These are phyloP conservation scores for Scelioninae gen. 2 DNA, from an alignment of 2,888 invertebrate genomes.

Conservation along the genomic window DNA sequence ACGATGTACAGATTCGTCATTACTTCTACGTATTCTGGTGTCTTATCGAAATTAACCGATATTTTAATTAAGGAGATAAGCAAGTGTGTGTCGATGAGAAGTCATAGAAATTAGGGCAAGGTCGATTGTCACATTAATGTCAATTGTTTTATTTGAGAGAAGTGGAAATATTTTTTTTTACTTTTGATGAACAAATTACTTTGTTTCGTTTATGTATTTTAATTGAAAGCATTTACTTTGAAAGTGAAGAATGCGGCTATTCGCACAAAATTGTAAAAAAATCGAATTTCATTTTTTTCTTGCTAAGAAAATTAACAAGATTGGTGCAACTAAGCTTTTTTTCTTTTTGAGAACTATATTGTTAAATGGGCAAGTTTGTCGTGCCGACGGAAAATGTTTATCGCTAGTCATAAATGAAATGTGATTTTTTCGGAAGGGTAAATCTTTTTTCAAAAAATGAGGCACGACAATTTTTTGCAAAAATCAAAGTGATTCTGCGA, in stretches of 20 bases:
- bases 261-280: constrained; percentile 59
- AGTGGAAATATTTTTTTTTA: too few species aligned
- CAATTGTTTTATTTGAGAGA: too few species aligned
- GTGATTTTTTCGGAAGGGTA: constrained; percentile 49
- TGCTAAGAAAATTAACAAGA: too few species aligned
- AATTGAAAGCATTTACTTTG: constrained; percentile 23
- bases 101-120: constrained; percentile 55
- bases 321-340: too few species aligned
- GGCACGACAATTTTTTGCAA: constrained; percentile 48
- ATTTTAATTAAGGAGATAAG: constrained; percentile 66
- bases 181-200: too few species aligned
- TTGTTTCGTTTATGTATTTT: too few species aligned
- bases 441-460: constrained; percentile 23
- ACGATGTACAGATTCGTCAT: constrained; percentile 60
- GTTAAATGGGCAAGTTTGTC: too few species aligned
- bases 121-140: constrained; percentile 48
- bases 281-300: too few species aligned
- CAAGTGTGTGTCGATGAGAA: constrained; percentile 55
- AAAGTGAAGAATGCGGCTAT: constrained; percentile 45
- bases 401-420: constrained; percentile 50
- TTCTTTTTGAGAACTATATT: too few species aligned
- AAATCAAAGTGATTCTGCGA: constrained; percentile 52
- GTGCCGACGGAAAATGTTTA: constrained; percentile 36
- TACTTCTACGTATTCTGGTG: constrained; percentile 73
- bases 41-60: constrained; percentile 71